phyloP scores from a whole-genome alignment of 2,797 vertebrate genomes.

The Catharus ustulatus region DNA sequence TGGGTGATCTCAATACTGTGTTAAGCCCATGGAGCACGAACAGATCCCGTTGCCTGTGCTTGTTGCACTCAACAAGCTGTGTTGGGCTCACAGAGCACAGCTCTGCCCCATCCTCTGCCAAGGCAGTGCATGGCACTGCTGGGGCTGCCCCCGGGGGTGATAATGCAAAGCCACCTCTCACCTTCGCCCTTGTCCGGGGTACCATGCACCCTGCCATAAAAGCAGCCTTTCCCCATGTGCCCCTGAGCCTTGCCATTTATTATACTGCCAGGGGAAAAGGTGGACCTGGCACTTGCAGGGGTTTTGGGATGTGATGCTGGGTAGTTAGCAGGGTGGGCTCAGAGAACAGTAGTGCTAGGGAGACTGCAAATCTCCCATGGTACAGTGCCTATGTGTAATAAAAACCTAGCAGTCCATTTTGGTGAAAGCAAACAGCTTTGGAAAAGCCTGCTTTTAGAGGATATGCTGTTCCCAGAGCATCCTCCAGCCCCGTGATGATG shows the following conservation, averaged over 20 bases:
- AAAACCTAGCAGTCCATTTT: not conserved
- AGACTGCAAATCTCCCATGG: fast-evolving
- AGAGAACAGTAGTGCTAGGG: not conserved
- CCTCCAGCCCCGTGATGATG: not conserved
- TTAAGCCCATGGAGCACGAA: not conserved
- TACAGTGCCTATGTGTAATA: not conserved
- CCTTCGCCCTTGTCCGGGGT: not conserved
- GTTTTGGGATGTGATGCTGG: not conserved
- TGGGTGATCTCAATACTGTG: fast-evolving
- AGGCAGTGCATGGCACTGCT: not conserved
- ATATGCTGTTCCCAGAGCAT: not conserved
- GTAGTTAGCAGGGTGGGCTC: not conserved
- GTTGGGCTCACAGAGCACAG: fast-evolving
- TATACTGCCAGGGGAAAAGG: not conserved
- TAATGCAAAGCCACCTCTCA: not conserved
- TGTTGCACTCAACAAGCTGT: no score
- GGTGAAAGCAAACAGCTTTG: not conserved
- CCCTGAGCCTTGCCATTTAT: not conserved
- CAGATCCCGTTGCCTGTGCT: fast-evolving
- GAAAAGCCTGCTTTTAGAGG: not conserved
- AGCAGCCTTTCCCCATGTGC: fast-evolving
- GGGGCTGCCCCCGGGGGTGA: not conserved
- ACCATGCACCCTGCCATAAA: not conserved
- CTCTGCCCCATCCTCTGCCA: not conserved
- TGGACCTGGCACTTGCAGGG: not conserved